Evolutionary conservation across 2,113 vertebrate genomes (phyloP).

Genomic region (Chroicocephalus ridibundus): DNA sequence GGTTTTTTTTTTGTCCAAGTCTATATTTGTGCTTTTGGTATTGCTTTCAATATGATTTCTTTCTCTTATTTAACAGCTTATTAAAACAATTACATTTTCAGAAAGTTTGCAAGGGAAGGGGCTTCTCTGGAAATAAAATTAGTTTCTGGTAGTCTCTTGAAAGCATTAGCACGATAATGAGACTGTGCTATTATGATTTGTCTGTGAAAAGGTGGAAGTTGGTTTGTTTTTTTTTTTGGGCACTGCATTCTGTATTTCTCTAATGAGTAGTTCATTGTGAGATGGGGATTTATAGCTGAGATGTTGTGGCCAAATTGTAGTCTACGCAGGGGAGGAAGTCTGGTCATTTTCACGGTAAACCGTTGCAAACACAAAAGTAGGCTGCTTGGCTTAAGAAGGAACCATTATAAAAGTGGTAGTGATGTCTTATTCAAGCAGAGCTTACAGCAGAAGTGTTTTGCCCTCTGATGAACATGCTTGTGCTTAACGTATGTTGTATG

Average conservation of each 20-base stretch:
- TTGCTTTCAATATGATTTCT: neutral
- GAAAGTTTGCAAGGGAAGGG: neutral
- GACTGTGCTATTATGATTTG: neutral
- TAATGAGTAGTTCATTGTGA: constrained; percentile 1
- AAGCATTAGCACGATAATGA: neutral
- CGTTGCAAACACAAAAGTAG: neutral
- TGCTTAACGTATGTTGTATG: neutral
- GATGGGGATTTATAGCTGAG: neutral
- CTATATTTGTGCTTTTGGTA: neutral
- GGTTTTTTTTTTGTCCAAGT: neutral
- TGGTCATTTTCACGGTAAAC: neutral
- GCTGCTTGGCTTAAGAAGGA: neutral
- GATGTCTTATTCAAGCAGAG: neutral
- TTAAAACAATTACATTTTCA: neutral
- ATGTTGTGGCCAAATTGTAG: neutral
- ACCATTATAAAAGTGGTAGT: neutral
- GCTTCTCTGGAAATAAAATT: neutral
- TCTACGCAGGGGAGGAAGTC: neutral
- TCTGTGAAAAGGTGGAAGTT: neutral
- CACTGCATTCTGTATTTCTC: neutral
- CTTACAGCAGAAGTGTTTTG: neutral
- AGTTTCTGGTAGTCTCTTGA: neutral
- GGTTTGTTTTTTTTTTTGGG: neutral
- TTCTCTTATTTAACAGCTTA: neutral
- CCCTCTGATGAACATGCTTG: neutral